phyloP scores from a whole-genome alignment of 30 jellyfish, hydroid and myxozoan genomes.

The Chrysaora quinquecirrha region DNA sequence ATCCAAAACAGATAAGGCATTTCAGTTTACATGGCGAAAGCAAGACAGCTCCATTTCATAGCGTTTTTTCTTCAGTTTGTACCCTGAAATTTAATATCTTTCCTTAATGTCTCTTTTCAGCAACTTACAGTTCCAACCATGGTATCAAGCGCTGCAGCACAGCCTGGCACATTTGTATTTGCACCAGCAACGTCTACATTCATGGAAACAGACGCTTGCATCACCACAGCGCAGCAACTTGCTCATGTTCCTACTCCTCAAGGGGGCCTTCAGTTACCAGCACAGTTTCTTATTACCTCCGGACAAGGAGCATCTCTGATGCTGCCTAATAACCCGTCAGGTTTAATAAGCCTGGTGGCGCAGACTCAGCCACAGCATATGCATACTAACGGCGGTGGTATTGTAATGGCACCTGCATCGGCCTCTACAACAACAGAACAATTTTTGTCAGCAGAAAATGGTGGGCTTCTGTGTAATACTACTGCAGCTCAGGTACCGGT shows the following conservation, averaged over 20 bases:
- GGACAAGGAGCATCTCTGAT: background rate
- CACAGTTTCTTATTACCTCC: background rate
- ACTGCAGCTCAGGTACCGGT: conserved; percentile 6
- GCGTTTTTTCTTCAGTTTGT: no score
- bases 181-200: conserved; percentile 30
- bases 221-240: conserved; percentile 47
- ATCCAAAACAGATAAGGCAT: no score
- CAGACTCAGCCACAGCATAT: background rate
- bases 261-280: background rate
- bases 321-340: background rate
- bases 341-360: background rate
- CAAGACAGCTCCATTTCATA: no score
- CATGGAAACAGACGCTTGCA: conserved; percentile 34
- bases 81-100: no score
- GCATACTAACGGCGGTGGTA: background rate
- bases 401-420: background rate
- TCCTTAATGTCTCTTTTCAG: conserved; percentile 19
- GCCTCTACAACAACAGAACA: conserved; percentile 39
- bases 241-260: background rate
- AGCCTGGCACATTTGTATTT: conserved; percentile 23
- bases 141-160: conserved; percentile 44
- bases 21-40: no score
- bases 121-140: conserved; percentile 62
- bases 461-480: background rate
- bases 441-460: conserved; percentile 21